Conservation (phyloP, 2,888 invertebrate genomes). For the Campaea margaritaria region DNA sequence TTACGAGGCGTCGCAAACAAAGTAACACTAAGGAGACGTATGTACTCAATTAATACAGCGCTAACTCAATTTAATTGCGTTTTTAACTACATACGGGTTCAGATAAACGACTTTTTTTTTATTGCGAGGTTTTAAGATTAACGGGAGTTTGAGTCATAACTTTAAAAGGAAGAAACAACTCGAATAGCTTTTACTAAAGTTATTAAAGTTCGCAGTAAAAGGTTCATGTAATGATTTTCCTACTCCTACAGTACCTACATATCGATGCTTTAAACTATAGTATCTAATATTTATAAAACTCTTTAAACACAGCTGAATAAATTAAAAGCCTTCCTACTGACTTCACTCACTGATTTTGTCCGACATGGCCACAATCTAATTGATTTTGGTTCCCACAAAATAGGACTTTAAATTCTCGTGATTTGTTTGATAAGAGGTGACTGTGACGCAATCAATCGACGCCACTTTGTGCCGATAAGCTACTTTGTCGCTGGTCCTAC, state of each 20-base stretch:
- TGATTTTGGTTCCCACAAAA: constrained; percentile 50
- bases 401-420: constrained; percentile 46
- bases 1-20: constrained; percentile 71
- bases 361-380: not conserved
- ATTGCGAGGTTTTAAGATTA: constrained; percentile 46
- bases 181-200: constrained; percentile 10
- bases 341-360: no score
- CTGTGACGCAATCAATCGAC: constrained; percentile 72
- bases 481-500: constrained; percentile 50
- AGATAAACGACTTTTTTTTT: constrained; percentile 56
- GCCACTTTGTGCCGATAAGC: constrained; percentile 72
- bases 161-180: constrained; percentile 30
- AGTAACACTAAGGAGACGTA: constrained; percentile 56
- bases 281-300: no score
- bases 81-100: constrained; percentile 68
- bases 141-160: constrained; percentile 43
- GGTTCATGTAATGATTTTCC: not conserved
- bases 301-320: no score
- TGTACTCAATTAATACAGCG: constrained; percentile 58
- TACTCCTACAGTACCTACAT: not conserved
- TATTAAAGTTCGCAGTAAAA: not conserved
- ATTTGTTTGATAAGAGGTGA: constrained; percentile 72
- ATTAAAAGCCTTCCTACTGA: no score
- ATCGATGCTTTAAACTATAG: no score
- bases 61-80: constrained; percentile 68